phyloP scores from a whole-genome alignment of 2,888 invertebrate genomes.

The Latrodectus elegans region DNA sequence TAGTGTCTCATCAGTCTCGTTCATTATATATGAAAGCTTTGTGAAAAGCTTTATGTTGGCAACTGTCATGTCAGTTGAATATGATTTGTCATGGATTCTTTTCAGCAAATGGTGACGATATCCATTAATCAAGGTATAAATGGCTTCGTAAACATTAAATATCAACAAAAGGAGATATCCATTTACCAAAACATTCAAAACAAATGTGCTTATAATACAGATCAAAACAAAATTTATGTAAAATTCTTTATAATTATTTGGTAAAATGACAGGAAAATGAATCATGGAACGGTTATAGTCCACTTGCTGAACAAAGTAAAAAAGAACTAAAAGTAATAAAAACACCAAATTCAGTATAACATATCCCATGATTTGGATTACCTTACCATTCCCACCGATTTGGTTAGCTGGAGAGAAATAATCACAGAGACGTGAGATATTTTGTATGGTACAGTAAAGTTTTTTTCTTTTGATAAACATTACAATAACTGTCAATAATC shows the following conservation, averaged over 20 bases:
- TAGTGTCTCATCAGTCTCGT: constrained; percentile 21
- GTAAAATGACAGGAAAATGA: not conserved
- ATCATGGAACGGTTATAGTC: not conserved
- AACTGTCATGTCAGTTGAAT: not conserved
- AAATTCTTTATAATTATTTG: not conserved
- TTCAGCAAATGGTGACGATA: not conserved
- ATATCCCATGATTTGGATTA: not conserved
- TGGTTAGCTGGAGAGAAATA: not conserved
- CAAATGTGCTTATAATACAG: not conserved
- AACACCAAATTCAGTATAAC: not conserved
- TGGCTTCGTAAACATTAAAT: not conserved
- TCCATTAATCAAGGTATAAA: not conserved
- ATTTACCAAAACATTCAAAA: not conserved
- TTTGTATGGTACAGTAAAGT: not conserved
- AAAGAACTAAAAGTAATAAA: not conserved
- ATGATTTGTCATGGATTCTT: too few species aligned
- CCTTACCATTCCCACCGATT: not conserved
- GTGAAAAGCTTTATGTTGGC: constrained; percentile 12
- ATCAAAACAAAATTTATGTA: not conserved
- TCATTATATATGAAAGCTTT: not conserved
- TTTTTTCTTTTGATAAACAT: not conserved
- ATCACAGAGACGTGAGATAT: not conserved
- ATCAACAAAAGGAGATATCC: not conserved
- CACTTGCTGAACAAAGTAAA: not conserved
- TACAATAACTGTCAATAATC: not conserved